A percentile compares a stretch with the other conserved stretches of the same genome.
Conservation (phyloP, 1,140 invertebrate genomes). For the Ostrea edulis region DNA sequence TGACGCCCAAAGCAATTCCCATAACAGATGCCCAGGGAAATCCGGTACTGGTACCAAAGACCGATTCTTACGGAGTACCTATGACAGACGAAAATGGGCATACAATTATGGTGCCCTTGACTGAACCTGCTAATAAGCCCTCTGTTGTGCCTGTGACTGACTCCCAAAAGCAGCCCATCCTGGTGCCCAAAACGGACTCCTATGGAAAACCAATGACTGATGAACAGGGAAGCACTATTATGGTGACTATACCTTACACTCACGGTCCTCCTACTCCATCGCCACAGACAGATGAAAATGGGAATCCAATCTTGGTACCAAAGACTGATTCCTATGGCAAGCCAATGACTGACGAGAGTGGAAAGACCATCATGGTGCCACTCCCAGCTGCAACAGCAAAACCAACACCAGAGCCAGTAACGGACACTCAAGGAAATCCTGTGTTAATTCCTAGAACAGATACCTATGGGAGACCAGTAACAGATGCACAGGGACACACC, state of each 20-base stretch:
- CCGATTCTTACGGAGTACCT: slow-evolving; percentile 7
- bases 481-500: slow-evolving; percentile 37
- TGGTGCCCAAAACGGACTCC: slow-evolving; percentile 29
- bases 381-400: not conserved
- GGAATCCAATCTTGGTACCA: slow-evolving; percentile 41
- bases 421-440: not conserved
- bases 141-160: slow-evolving; percentile 30
- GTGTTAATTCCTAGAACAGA: not conserved
- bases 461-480: not conserved
- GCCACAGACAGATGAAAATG: slow-evolving; percentile 39
- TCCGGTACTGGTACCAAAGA: slow-evolving; percentile 17
- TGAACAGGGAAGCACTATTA: not conserved
- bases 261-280: slow-evolving; percentile 47
- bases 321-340: not conserved
- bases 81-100: slow-evolving; percentile 8
- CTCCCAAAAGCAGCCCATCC: not conserved
- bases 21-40: slow-evolving; percentile 33
- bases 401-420: slow-evolving; percentile 34
- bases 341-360: slow-evolving; percentile 27
- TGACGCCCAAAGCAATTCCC: slow-evolving; percentile 5
- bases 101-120: not conserved
- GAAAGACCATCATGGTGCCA: not conserved
- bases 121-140: not conserved
- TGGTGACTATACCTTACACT: slow-evolving; percentile 18
- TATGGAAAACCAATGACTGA: slow-evolving; percentile 42